Conservation (phyloP, 2,113 vertebrate genomes). For the Oryzias celebensis region DNA sequence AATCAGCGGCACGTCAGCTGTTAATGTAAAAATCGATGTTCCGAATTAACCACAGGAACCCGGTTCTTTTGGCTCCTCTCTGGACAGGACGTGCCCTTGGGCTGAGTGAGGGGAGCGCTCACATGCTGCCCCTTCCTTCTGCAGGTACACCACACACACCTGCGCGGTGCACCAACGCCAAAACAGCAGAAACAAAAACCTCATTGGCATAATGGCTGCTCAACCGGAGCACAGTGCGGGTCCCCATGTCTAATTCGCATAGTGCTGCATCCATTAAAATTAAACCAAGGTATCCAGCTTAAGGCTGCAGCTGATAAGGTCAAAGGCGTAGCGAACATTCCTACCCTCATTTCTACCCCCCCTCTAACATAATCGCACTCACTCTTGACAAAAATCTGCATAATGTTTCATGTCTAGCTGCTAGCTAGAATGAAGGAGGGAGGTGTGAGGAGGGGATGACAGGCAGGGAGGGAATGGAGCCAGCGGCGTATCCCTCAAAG, state of each 20-base stretch:
- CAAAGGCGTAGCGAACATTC: constrained; percentile 68
- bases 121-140: constrained; percentile 12
- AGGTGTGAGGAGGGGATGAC: constrained; percentile 25
- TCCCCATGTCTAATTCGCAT: constrained; percentile 59
- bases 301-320: constrained; percentile 67
- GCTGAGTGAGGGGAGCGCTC: constrained; percentile 46
- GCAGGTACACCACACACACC: too few relatives aligned
- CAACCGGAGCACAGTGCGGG: constrained; percentile 36
- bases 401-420: constrained; percentile 68
- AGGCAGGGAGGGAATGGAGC: constrained; percentile 33
- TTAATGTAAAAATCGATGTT: constrained; percentile 79
- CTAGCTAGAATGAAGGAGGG: constrained; percentile 54
- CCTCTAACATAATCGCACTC: constrained; percentile 57
- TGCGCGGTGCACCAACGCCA: not conserved
- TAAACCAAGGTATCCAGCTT: constrained; percentile 63
- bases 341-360: constrained; percentile 56
- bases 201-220: constrained; percentile 52
- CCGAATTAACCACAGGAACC: constrained; percentile 75
- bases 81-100: constrained; percentile 56
- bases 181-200: constrained; percentile 16
- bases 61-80: constrained; percentile 46
- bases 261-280: constrained; percentile 68
- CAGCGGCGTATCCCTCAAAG: constrained; percentile 71
- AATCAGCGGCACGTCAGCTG: constrained; percentile 66
- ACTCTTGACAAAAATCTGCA: constrained; percentile 71